phyloP scores from a whole-genome alignment of 2,797 vertebrate species.

The Mormyrops attenuatus region DNA sequence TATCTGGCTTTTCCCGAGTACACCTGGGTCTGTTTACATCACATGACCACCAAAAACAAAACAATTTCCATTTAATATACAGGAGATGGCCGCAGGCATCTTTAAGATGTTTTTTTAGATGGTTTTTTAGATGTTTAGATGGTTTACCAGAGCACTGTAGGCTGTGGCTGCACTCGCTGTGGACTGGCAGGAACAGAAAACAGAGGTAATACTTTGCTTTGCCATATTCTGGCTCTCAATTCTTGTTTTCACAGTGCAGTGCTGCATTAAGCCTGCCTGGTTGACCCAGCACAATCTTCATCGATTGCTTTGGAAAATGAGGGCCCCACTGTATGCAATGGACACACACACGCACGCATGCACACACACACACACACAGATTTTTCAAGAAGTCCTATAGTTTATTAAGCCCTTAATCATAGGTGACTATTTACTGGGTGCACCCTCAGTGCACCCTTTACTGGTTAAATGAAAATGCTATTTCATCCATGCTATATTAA shows the following conservation, averaged over 20 bases:
- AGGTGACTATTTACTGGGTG: not conserved
- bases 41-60: not conserved
- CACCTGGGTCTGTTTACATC: not conserved
- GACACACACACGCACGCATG: conserved; percentile 11
- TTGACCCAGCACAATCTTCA: conserved; percentile 12
- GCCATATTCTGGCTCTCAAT: not conserved
- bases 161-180: not conserved
- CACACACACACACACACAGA: conserved; percentile 27
- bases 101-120: not conserved
- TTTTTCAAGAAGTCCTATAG: not conserved
- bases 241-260: not conserved
- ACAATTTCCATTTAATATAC: not conserved
- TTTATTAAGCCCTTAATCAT: not conserved
- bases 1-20: not conserved
- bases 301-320: not conserved
- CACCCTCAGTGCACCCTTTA: not conserved
- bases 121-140: not conserved
- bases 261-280: conserved; percentile 13
- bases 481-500: not conserved
- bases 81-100: not conserved
- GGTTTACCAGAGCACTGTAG: not conserved
- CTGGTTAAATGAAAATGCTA: not conserved
- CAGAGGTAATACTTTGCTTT: not conserved
- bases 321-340: not conserved
- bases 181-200: not conserved